A percentile compares a stretch with the other conserved stretches of the same genome.
Evolutionary conservation across 2,888 invertebrate species (phyloP).

Genomic region (Synanthedon formicaeformis): DNA sequence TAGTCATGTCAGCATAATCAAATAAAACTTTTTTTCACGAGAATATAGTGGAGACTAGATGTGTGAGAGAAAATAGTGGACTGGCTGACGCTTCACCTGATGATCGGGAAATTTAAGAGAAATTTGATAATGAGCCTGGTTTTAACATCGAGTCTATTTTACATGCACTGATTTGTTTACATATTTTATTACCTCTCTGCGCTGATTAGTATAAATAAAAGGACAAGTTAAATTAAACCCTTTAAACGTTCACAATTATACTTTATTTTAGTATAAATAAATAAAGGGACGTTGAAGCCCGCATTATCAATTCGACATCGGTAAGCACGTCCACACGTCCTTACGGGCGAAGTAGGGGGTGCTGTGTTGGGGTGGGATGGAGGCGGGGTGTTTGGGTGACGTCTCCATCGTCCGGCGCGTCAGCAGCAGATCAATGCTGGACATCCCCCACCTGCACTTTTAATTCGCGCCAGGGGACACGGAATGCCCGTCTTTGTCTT

Average conservation of each 20-base stretch:
- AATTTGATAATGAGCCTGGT: no score
- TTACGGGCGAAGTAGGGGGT: conserved; percentile 10
- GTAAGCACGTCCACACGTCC: conserved; percentile 56
- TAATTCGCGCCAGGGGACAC: conserved; percentile 35
- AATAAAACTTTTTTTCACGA: no score
- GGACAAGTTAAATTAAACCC: not conserved
- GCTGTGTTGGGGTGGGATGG: conserved; percentile 5
- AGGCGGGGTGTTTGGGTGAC: conserved; percentile 27
- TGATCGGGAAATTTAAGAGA: no score
- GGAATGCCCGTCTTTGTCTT: conserved; percentile 12
- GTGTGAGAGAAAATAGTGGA: no score
- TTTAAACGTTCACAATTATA: conserved; percentile 6
- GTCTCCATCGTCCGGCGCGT: conserved; percentile 52
- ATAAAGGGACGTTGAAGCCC: conserved; percentile 9
- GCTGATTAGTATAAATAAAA: no score
- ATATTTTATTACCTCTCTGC: no score
- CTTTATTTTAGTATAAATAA: conserved; percentile 27
- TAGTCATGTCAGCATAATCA: no score
- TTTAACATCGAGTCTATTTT: no score
- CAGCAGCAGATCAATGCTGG: conserved; percentile 65
- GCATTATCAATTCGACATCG: conserved; percentile 56
- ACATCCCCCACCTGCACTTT: conserved; percentile 66
- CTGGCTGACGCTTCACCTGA: no score
- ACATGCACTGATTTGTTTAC: no score
- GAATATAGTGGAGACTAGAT: no score